Base-by-base conservation (phyloP, 2,113 vertebrate genomes). In the Capreolus pygargus region DNA sequence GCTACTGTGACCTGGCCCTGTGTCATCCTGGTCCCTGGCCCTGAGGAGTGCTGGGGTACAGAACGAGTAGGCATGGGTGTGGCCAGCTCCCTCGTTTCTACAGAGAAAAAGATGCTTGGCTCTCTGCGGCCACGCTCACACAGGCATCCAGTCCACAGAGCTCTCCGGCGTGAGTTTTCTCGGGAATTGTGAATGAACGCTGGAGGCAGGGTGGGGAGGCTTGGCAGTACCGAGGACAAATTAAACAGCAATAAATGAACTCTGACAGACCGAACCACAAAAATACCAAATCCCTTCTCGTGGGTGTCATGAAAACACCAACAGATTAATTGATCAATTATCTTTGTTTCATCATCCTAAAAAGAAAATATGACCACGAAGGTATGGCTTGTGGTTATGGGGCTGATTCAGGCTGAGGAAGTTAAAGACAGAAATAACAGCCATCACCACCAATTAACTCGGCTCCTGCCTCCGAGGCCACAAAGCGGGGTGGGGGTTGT, bases 281-380 rank as follows among this genome's bases (percentile, higher is more conserved):
- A 76, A 86, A 93, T 28, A 83, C 67, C 89, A 13, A 74, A 64
- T 85, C 82, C 74, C 64, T 97, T 98, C 94, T 97, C 36, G 16
- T 8, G 91, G 86, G 50, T 91, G 83, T 13, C 78, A 1, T 78
- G 91, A 91, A 94, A 98, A 96, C 79, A 95, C 86, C 0, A 64
- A 2, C 89, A 85, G 81, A 54, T 94, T 95, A 94, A 96, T 47
- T 96, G 92, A 97, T 70, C 95, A 97, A 47, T 79, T 60, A 6
- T 0, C 11, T 28, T 57, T 76, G 45, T 88, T 54, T 86, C 78
- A 95, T 91, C n/a, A 28, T 25, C 96, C 95, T 97, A 89, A 94
- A 95, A 96, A 95, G 81, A 95, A 95, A 97, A 94, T 39, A 95
- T 3, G 94, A 95, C 39, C 52, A 52, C 27, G 6, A 58, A 98